These are phyloP conservation scores for Cyprinodon diabolis DNA, from an alignment of 2,797 vertebrate species.

Conservation along the genomic window DNA sequence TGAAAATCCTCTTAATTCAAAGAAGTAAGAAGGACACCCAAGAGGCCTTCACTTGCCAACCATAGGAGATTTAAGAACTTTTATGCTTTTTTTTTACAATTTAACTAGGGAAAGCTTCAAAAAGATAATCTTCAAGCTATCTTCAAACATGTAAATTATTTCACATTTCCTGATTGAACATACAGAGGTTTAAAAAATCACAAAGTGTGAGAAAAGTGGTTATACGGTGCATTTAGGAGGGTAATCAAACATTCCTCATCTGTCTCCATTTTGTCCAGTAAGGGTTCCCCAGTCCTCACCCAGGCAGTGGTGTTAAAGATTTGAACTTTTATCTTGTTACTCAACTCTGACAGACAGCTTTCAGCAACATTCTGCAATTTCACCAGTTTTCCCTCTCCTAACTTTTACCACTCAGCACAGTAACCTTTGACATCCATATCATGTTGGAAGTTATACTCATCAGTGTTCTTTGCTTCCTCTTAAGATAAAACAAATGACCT, in stretches of 20 bases:
- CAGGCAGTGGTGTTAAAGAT: slow-evolving; percentile 19
- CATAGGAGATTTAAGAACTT: slow-evolving; percentile 17
- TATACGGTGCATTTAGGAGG: background rate
- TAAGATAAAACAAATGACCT: slow-evolving; percentile 16
- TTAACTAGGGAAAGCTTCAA: slow-evolving; percentile 14
- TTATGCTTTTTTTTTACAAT: background rate
- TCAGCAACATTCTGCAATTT: slow-evolving; percentile 36
- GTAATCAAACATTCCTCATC: background rate
- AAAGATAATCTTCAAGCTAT: background rate
- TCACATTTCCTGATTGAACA: background rate
- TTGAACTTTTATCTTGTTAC: slow-evolving; percentile 63
- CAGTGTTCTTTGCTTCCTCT: slow-evolving; percentile 10
- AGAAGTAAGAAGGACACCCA: background rate
- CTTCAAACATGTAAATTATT: background rate
- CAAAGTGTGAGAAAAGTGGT: background rate
- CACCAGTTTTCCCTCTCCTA: slow-evolving; percentile 17
- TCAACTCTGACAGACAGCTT: slow-evolving; percentile 38
- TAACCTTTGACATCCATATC: slow-evolving; percentile 42
- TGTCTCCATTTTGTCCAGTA: background rate
- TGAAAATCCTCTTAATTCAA: slow-evolving; percentile 21
- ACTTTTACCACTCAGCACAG: slow-evolving; percentile 12
- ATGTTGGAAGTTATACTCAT: slow-evolving; percentile 9
- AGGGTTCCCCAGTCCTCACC: slow-evolving; percentile 6
- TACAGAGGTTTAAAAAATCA: background rate
- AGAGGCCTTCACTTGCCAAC: slow-evolving; percentile 1